Evolutionary conservation across 2,888 invertebrate species (phyloP), one percentile per base, ranked within the genome.

Genomic region (Hypena proboscidalis): DNA sequence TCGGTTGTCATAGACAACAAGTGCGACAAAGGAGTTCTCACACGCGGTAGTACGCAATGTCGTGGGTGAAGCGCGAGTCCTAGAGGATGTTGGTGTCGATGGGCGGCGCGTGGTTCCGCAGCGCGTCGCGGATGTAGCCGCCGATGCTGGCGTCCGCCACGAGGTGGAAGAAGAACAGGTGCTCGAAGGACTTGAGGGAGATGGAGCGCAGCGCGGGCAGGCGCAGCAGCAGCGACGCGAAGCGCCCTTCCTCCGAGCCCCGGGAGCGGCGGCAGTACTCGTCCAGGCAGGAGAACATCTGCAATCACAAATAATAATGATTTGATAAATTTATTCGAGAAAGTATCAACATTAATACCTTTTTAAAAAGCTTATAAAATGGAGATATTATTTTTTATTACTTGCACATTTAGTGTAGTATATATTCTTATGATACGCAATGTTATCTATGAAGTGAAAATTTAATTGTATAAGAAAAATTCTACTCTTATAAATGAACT

Each of bases 131-230:
- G 47, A 98, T 93, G 84, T 97, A 97, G 33, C 94, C 94, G 77
- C 97, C 96, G 74, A 99, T 94, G 56, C 95, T 95, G 47, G 94
- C 94, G 67, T 98, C 97, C 21, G 97, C 96, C 69, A 98, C 95
- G 51, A 98, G 93, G 77, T 97, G 95, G 92, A 97, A 97, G 93
- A 97, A 97, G 92, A 97, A 98, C 58, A 98, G 93, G 86, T 98
- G 97, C 85, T 99, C 98, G 74, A 97, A 93, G 90, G 98, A 97
- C 90, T 98, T 98, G 33, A 99, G 94, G 42, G 97, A 97, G 74
- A 98, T 97, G 57, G 97, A 97, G 47, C 98, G 94, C 30, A 98
- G 92, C 13, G 97, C 96, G 3, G 98, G 98, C 73, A 98, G 91
- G 57, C 98, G 95, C 42, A 98, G 90, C 41, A 99, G 92, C 6